phyloP scores from a whole-genome alignment of 2,888 invertebrate genomes.

The Mythimna impura region DNA sequence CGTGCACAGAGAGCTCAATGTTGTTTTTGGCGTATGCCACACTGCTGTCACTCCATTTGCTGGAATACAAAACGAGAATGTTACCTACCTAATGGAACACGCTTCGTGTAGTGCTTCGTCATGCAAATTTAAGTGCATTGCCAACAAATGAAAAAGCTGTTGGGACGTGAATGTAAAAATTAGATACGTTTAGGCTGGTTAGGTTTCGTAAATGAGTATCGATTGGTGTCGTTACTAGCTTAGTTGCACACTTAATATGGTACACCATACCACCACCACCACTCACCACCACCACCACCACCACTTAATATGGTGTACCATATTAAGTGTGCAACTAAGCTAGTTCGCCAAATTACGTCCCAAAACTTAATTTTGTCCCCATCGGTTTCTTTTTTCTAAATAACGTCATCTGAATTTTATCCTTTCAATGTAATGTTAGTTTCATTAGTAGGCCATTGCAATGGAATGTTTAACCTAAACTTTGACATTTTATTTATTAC shows the following conservation, averaged over 20 bases:
- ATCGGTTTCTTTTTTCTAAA: too few relatives aligned
- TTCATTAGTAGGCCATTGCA: too few relatives aligned
- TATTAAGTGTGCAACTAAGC: too few relatives aligned
- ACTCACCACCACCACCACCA: too few relatives aligned
- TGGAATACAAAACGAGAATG: conserved; percentile 61
- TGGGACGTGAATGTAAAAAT: conserved; percentile 35
- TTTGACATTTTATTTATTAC: too few relatives aligned
- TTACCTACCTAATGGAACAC: conserved; percentile 55
- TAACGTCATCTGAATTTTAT: too few relatives aligned
- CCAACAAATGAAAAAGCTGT: conserved; percentile 53
- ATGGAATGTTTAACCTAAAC: too few relatives aligned
- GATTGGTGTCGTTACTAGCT: neutral
- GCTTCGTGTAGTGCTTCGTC: conserved; percentile 46
- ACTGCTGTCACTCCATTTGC: conserved; percentile 75
- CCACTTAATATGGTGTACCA: too few relatives aligned
- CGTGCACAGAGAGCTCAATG: conserved; percentile 83
- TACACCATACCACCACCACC: too few relatives aligned
- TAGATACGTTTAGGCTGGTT: conserved; percentile 25
- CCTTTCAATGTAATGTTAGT: too few relatives aligned
- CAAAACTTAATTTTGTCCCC: too few relatives aligned
- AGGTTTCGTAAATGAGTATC: conserved; percentile 12
- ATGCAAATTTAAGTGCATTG: conserved; percentile 56
- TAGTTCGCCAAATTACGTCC: too few relatives aligned
- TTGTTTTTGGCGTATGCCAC: conserved; percentile 75
- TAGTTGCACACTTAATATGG: neutral